Conservation (phyloP, 2,888 invertebrate species). For the Eupithecia abbreviata region DNA sequence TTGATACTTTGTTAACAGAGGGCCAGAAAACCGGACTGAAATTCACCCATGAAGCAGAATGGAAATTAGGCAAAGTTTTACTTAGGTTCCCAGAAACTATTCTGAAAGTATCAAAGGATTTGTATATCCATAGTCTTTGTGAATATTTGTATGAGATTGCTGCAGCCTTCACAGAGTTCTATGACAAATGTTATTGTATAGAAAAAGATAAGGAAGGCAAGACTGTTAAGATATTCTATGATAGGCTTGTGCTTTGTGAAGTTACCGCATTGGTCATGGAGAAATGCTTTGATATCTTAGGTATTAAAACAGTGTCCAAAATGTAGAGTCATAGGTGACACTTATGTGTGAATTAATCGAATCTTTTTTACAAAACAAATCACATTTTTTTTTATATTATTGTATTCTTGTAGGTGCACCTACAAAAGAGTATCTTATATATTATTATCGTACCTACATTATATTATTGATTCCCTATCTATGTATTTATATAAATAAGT, state of each 20-base stretch:
- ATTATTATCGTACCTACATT: neutral
- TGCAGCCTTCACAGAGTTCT: conserved; percentile 97
- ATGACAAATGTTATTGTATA: conserved; percentile 98
- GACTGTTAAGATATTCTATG: conserved; percentile 91
- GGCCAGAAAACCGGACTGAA: conserved; percentile 85
- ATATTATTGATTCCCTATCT: neutral
- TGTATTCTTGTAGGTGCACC: neutral
- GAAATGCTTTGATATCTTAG: conserved; percentile 94
- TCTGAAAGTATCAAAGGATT: conserved; percentile 90
- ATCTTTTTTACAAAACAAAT: conserved; percentile 7
- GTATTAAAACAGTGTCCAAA: conserved; percentile 94
- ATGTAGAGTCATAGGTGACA: conserved; percentile 86
- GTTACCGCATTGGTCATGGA: conserved; percentile 94
- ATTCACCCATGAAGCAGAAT: conserved; percentile 95
- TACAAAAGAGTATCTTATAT: neutral
- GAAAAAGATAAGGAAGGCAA: conserved; percentile 94
- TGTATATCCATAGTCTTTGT: conserved; percentile 94
- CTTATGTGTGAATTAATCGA: conserved; percentile 9
- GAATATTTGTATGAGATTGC: conserved; percentile 98
- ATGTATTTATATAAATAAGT: conserved; percentile 12
- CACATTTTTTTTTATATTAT: neutral
- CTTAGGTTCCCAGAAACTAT: conserved; percentile 94
- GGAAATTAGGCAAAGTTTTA: conserved; percentile 95
- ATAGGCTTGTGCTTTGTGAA: conserved; percentile 95
- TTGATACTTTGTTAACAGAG: conserved; percentile 85